phyloP scores from a whole-genome alignment of 2,797 vertebrate genomes.

The Acomys russatus region DNA sequence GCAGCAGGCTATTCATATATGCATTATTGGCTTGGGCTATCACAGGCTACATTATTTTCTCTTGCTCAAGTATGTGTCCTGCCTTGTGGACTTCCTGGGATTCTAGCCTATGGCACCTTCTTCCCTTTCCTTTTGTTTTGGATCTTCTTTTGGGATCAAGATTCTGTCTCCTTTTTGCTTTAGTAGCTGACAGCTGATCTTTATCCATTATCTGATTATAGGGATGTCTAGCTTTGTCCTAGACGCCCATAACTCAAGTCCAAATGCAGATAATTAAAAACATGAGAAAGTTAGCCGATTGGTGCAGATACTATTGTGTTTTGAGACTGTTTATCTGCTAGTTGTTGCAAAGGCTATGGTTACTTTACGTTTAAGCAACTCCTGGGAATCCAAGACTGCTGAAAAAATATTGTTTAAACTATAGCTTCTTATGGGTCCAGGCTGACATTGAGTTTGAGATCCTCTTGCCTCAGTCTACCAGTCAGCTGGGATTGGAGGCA shows the following conservation, averaged over 20 bases:
- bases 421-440: not conserved
- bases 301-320: constrained; percentile 27
- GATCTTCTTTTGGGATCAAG: constrained; percentile 29
- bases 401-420: not conserved
- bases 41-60: not conserved
- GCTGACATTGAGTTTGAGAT: not conserved
- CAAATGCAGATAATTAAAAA: constrained; percentile 31
- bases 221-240: constrained; percentile 42
- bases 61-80: not conserved
- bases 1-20: not conserved
- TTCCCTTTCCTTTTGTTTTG: not conserved
- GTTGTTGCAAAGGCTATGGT: not conserved
- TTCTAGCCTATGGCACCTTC: not conserved
- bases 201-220: constrained; percentile 37
- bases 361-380: constrained; percentile 45
- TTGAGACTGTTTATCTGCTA: not conserved
- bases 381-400: constrained; percentile 3
- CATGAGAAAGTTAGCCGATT: constrained; percentile 47
- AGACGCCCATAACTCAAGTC: constrained; percentile 7
- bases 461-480: not conserved
- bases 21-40: too few relatives aligned
- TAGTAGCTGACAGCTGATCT: constrained; percentile 22
- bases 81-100: not conserved
- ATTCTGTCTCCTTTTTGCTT: constrained; percentile 27
- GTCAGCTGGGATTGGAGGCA: not conserved